These are phyloP conservation scores for Trilocha varians DNA, from an alignment of 2,888 invertebrate genomes.

Conservation along the genomic window DNA sequence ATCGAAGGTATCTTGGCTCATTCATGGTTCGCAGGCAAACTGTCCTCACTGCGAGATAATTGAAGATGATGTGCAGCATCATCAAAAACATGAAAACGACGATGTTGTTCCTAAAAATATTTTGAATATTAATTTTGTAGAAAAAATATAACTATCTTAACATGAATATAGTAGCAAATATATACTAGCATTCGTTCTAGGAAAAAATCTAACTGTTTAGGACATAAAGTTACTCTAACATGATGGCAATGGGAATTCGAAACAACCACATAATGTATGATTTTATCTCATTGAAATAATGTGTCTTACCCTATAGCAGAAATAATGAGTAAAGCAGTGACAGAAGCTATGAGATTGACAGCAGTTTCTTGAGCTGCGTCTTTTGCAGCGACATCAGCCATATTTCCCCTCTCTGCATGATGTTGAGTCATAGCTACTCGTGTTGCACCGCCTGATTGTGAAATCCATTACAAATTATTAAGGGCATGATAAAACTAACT, in stretches of 20 bases:
- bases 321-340: constrained; percentile 84
- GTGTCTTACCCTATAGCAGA: constrained; percentile 73
- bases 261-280: not conserved
- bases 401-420: constrained; percentile 90
- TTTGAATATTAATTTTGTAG: no score
- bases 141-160: no score
- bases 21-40: constrained; percentile 88
- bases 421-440: constrained; percentile 94
- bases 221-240: not conserved
- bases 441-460: constrained; percentile 85
- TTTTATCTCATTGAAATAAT: not conserved
- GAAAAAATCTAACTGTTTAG: no score
- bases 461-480: no score
- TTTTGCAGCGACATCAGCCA: constrained; percentile 95
- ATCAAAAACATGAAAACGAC: constrained; percentile 83
- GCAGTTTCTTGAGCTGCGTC: constrained; percentile 98
- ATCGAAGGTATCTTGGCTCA: constrained; percentile 80
- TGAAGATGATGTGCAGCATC: constrained; percentile 85
- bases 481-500: no score
- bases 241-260: constrained; percentile 1
- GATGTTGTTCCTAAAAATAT: constrained; percentile 77
- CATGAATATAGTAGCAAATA: no score
- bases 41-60: constrained; percentile 88
- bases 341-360: constrained; percentile 90
- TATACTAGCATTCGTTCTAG: no score